Evolutionary conservation across 2,113 vertebrate genomes (phyloP), one percentile per base, ranked within the genome.

Genomic region (Actenoides hombroni): DNA sequence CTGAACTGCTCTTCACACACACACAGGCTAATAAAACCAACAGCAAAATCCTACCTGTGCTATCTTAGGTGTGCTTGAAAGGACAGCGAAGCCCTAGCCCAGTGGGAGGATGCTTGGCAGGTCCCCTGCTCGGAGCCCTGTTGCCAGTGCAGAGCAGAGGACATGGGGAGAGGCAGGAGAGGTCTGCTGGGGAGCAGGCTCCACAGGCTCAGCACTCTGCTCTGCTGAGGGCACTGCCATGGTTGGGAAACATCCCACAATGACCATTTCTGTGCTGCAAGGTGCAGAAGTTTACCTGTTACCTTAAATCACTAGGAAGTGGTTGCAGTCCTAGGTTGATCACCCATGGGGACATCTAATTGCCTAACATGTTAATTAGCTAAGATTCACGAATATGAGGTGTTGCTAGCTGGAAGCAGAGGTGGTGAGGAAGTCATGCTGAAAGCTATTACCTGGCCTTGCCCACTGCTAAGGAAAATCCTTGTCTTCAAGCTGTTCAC

Each of bases 41-140:
- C 39, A 64, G 53, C 48, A 44, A 56, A 69, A 68, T 33, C 42
- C 35, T 29, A 13, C 59, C 35, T 35, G 6, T 29, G 26, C 25
- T 18, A 2, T 39, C 40, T 37, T 37, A 2, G 20, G 61, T 11
- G 28, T 42, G 44, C 79, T 65, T 39, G 35, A 24, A 13, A 82
- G 26, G 40, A 5, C 8, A 57, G 65, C 1, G 3, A 11, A 35
- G 13, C 28, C 24, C 28, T 33, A 5, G 9, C 33, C 4, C 0
- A 1, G 9, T 5, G 15, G 39, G 9, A 60, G 48, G 74, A 35
- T 13, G 19, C 11, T 42, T 26, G 51, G 56, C 46, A 79, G 46
- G 49, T 20, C 33, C 12, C 26, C 44, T 65, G 20, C 49, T 24
- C 26, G 42, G 46, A 73, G 77, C n/a, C 13, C 44, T 48, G 33